Conservation (phyloP, 2,113 vertebrate species). For the Gallinago media region DNA sequence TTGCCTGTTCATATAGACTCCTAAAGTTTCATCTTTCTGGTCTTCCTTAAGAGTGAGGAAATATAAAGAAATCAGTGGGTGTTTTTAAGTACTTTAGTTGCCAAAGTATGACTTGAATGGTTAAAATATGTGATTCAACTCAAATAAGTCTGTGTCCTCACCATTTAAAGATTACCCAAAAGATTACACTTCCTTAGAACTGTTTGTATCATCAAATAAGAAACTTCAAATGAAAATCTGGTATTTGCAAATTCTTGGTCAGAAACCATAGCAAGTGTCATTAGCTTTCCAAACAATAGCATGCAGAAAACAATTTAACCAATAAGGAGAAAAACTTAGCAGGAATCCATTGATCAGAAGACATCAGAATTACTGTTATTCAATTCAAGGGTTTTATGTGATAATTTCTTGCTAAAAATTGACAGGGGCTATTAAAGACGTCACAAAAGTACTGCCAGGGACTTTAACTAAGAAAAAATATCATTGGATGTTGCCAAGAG, state of each 20-base stretch:
- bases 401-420: not conserved
- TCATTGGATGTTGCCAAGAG: not conserved
- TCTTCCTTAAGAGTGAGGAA: constrained; percentile 34
- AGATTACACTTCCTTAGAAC: not conserved
- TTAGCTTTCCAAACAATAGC: not conserved
- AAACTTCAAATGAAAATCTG: not conserved
- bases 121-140: constrained; percentile 37
- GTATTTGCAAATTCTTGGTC: not conserved
- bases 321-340: not conserved
- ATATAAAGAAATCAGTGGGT: constrained; percentile 18
- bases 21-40: not conserved
- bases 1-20: not conserved
- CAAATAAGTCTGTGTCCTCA: not conserved
- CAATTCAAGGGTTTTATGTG: not conserved
- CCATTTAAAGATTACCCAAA: not conserved
- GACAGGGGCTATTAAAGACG: not conserved
- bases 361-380: not conserved
- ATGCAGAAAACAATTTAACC: not conserved
- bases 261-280: not conserved
- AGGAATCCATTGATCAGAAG: not conserved
- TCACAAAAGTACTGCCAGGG: not conserved
- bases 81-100: constrained; percentile 31
- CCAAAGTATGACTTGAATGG: constrained; percentile 16
- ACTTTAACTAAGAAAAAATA: not conserved
- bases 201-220: not conserved